These are phyloP conservation scores for Drosophila navojoa DNA, from an alignment of 1,140 invertebrate species.

Conservation along the genomic window DNA sequence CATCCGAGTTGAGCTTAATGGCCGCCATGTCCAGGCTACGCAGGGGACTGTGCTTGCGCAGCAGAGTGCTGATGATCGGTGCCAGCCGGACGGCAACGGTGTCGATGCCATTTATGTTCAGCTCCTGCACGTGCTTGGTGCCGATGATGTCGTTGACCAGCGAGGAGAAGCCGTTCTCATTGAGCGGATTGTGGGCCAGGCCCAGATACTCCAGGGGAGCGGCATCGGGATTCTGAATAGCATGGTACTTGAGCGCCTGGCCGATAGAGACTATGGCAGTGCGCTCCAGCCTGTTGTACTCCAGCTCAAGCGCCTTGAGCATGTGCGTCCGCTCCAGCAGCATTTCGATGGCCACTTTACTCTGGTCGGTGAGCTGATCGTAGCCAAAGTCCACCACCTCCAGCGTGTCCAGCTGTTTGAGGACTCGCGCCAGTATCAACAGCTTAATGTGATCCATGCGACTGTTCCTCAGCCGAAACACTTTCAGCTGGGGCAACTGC, in stretches of 20 bases:
- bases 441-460: conserved; percentile 57
- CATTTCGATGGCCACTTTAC: conserved; percentile 36
- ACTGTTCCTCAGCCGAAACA: conserved; percentile 72
- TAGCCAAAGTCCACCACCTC: conserved; percentile 68
- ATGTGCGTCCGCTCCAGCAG: conserved; percentile 42
- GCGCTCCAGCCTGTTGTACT: conserved; percentile 51
- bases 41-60: conserved; percentile 50
- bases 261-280: conserved; percentile 44
- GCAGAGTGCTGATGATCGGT: conserved; percentile 16
- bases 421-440: conserved; percentile 29
- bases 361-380: conserved; percentile 63
- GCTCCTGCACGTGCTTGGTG: conserved; percentile 47
- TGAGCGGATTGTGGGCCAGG: conserved; percentile 56
- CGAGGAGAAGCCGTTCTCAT: conserved; percentile 8
- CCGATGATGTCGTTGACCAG: conserved; percentile 34
- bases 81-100: not conserved
- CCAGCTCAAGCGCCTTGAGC: conserved; percentile 54
- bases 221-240: not conserved
- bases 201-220: conserved; percentile 57
- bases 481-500: conserved; percentile 40
- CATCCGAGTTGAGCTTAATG: conserved; percentile 13
- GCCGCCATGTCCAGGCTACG: conserved; percentile 51
- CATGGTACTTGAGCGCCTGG: conserved; percentile 10
- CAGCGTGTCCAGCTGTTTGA: conserved; percentile 36
- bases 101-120: conserved; percentile 49